Evolutionary conservation across 2,888 invertebrate species (phyloP).

Genomic region (Trachelus stipa): DNA sequence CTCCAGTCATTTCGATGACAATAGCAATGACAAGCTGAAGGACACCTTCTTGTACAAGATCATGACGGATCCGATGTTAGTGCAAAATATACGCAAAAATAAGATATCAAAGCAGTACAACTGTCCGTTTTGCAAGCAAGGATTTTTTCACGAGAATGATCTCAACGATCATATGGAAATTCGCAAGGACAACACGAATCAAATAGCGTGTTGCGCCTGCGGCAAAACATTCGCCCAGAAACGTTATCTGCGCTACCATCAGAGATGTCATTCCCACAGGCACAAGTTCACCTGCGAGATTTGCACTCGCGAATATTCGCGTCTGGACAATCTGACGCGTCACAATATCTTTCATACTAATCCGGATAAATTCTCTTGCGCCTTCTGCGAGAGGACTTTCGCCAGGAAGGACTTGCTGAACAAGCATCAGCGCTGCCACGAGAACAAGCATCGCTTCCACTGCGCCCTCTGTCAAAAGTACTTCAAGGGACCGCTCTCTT

Average conservation of each 20-base stretch:
- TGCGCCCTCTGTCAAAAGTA: constrained; percentile 55
- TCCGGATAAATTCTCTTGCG: constrained; percentile 58
- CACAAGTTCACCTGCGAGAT: constrained; percentile 58
- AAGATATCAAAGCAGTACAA: constrained; percentile 26
- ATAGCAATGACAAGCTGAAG: constrained; percentile 39
- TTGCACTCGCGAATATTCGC: constrained; percentile 57
- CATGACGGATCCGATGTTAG: constrained; percentile 57
- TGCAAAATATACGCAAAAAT: constrained; percentile 38
- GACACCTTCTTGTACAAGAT: constrained; percentile 58
- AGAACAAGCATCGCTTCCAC: constrained; percentile 52
- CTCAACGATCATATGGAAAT: constrained; percentile 50
- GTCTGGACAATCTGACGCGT: constrained; percentile 58
- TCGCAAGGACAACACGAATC: constrained; percentile 45
- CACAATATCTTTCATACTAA: constrained; percentile 60
- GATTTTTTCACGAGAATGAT: constrained; percentile 44
- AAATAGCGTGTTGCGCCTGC: constrained; percentile 57
- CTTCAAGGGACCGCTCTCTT: constrained; percentile 52
- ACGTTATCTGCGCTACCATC: constrained; percentile 58
- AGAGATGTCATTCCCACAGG: constrained; percentile 54
- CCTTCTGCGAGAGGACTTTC: constrained; percentile 56
- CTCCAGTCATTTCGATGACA: constrained; percentile 7
- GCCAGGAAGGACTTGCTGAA: constrained; percentile 59
- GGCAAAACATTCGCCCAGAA: constrained; percentile 57
- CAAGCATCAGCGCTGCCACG: constrained; percentile 59
- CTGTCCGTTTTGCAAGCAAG: constrained; percentile 55